phyloP scores from a whole-genome alignment of 2,797 vertebrate species.

The Myotis findleyi region DNA sequence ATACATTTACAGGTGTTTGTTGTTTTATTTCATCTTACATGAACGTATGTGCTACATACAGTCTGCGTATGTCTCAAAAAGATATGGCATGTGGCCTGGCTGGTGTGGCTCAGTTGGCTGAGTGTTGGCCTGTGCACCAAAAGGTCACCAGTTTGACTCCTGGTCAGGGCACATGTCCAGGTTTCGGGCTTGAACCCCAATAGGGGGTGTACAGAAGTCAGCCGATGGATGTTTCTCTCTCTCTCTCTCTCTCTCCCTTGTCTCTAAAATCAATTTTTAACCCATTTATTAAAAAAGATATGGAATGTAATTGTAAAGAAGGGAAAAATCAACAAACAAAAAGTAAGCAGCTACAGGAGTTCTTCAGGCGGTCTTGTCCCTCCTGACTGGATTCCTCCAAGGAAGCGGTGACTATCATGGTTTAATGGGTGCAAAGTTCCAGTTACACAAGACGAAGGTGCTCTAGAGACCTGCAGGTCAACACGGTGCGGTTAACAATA shows the following conservation, averaged over 20 bases:
- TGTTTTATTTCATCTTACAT: neutral
- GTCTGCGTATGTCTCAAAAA: neutral
- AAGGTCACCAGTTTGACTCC: neutral
- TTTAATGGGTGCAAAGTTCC: too few species aligned
- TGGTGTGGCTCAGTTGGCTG: neutral
- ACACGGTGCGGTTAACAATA: fast-evolving
- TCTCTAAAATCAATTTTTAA: neutral
- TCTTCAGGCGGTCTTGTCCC: neutral
- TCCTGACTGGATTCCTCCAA: neutral
- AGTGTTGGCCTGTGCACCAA: neutral
- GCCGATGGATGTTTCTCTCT: neutral
- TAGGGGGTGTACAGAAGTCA: neutral
- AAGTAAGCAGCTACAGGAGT: neutral
- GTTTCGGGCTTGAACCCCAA: neutral
- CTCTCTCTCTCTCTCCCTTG: too few species aligned
- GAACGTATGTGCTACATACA: neutral
- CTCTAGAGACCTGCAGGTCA: neutral
- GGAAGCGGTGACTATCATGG: neutral
- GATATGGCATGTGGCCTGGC: neutral
- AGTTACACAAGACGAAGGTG: neutral
- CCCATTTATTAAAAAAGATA: neutral
- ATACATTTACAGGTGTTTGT: neutral
- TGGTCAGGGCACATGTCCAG: neutral
- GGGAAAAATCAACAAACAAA: neutral
- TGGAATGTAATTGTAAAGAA: neutral